Evolutionary conservation across 2,888 invertebrate species (phyloP).

Genomic region (Cantharis nigra): DNA sequence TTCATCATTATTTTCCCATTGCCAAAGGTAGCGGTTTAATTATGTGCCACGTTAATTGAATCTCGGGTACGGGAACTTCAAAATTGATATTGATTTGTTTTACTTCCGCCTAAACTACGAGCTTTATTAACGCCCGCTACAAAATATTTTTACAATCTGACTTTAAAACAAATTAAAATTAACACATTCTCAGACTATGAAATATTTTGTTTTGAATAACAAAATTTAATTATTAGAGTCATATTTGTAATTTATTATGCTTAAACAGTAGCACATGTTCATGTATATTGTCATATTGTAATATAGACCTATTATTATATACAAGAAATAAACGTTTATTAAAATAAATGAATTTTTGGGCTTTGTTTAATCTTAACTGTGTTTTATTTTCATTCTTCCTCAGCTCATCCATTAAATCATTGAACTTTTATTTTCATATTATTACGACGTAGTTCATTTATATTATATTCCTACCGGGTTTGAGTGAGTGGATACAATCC

Average conservation of each 20-base stretch:
- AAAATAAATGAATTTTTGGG: conserved; percentile 30
- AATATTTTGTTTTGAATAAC: conserved; percentile 30
- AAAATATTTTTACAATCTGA: conserved; percentile 7
- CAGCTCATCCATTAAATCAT: background rate
- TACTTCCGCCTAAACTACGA: conserved; percentile 17
- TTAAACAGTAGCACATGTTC: conserved; percentile 48
- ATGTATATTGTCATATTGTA: conserved; percentile 54
- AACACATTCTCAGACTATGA: conserved; percentile 37
- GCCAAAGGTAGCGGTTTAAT: conserved; percentile 27
- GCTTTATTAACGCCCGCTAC: conserved; percentile 11
- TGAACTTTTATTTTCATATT: background rate
- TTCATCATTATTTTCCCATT: conserved; percentile 28
- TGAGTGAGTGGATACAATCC: background rate
- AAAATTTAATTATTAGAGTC: conserved; percentile 35
- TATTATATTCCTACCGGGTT: background rate
- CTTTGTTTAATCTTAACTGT: background rate
- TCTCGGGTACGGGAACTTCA: conserved; percentile 21
- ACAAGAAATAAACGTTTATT: conserved; percentile 51
- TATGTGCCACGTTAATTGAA: conserved; percentile 26
- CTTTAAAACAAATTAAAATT: conserved; percentile 13
- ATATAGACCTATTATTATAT: conserved; percentile 45
- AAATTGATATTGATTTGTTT: conserved; percentile 29
- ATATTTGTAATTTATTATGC: conserved; percentile 43
- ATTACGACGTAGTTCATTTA: background rate
- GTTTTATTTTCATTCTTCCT: background rate